Conservation (phyloP, 2,797 vertebrate genomes). For the Momotus momota region DNA sequence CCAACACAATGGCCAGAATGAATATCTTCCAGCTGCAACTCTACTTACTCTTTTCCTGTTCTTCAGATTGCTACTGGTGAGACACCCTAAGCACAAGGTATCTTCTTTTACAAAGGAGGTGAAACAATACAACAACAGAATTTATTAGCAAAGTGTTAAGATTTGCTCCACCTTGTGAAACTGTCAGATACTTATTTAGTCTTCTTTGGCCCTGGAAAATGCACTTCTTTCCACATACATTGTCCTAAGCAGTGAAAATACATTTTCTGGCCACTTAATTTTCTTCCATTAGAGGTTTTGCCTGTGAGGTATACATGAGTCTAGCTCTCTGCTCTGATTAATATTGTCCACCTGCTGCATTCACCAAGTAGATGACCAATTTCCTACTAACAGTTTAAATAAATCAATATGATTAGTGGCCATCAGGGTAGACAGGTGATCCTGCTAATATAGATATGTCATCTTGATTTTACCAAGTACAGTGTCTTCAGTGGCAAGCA, state of each 20-base stretch:
- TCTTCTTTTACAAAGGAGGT: background rate
- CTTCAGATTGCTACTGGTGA: background rate
- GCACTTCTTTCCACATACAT: background rate
- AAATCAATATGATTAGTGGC: background rate
- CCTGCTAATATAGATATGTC: background rate
- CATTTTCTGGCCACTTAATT: background rate
- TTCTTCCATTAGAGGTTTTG: background rate
- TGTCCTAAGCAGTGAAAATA: background rate
- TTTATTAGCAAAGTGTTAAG: background rate
- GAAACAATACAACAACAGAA: background rate
- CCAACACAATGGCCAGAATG: background rate
- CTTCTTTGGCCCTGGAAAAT: background rate
- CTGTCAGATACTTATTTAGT: background rate
- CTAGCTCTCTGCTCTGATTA: background rate
- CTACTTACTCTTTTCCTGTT: background rate
- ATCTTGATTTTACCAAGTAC: background rate
- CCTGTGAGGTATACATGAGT: background rate
- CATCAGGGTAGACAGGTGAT: background rate
- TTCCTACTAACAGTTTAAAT: background rate
- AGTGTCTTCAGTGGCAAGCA: background rate
- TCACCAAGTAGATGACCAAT: background rate
- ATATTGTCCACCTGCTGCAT: background rate
- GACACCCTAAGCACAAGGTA: background rate
- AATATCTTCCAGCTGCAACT: background rate
- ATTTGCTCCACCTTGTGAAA: background rate